Base-by-base conservation (phyloP, 2,888 invertebrate genomes). In the Leptarthrus brevirostris region DNA sequence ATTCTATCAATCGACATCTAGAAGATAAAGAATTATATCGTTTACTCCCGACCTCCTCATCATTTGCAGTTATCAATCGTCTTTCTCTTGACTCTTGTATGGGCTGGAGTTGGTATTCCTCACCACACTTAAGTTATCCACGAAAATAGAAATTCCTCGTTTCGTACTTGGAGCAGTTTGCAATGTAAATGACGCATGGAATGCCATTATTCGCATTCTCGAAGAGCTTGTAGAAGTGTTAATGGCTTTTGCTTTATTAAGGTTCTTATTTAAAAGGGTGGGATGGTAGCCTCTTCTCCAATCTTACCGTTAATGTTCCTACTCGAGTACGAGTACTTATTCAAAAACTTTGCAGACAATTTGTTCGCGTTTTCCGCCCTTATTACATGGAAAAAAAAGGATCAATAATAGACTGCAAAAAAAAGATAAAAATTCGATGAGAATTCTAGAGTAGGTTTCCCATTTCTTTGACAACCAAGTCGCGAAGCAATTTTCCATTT, bases 161-260 rank as follows among this genome's bases (percentile, higher is more conserved):
- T 71, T 8, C 24, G 64, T 44, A 47, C 64, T 71, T 54, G 36
- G 14, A 49, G 47, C 56, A 71, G 54, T 71, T 71, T 71, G 54
- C 40, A 56, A 71, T 71, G 71, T 54, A 71, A 71, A 71, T 71
- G 71, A 71, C 56, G 56, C 44, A 44, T 10, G 26, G 56, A 71
- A 71, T 71, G 71, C 56, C 71, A 71, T 71, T 71, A 71, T 71
- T 71, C 54, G 56, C 71, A 56, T 56, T 71, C 56, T 56, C 26
- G 26, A 54, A 53, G n/a, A 22, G 47, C 54, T 40, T 54, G 30
- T 71, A 44, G 64, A 64, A 64, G 64, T 64, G 64, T 64, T 64
- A 64, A 64, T 64, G 64, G 64, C 64, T 64, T 64, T 64, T 64
- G 24, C 64, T 64, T 64, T 64, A 64, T 64, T 64, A 64, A 64